A percentile compares a stretch with the other conserved stretches of the same genome.
These are phyloP conservation scores for Gymnocheta viridis DNA, from an alignment of 2,888 invertebrate species.

Conservation along the genomic window DNA sequence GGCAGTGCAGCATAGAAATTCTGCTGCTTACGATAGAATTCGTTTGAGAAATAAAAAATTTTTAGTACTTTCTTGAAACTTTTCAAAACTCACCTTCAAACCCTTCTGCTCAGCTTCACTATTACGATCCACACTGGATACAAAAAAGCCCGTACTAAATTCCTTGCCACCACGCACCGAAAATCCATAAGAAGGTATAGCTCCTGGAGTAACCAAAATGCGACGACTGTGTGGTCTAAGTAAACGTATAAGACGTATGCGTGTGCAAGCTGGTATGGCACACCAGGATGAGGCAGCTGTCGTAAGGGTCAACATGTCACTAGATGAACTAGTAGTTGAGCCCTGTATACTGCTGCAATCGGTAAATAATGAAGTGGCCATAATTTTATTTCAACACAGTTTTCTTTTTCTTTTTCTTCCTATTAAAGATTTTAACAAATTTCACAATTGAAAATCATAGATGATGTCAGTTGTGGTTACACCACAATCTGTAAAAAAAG, in stretches of 20 bases:
- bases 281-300: conserved; percentile 79
- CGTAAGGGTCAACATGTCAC: conserved; percentile 81
- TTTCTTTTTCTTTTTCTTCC: background rate
- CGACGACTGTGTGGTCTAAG: conserved; percentile 83
- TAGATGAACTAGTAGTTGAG: conserved; percentile 81
- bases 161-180: conserved; percentile 93
- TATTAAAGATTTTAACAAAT: background rate
- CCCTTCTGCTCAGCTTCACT: conserved; percentile 94
- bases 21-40: too few relatives aligned
- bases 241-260: conserved; percentile 85
- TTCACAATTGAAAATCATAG: conserved; percentile 1
- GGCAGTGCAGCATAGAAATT: too few relatives aligned
- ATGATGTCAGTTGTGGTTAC: conserved; percentile 7
- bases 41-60: too few relatives aligned
- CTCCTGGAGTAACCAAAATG: conserved; percentile 83
- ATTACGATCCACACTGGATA: conserved; percentile 92
- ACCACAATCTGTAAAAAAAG: conserved; percentile 31
- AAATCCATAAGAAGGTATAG: conserved; percentile 89
- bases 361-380: conserved; percentile 72
- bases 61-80: too few relatives aligned
- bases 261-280: conserved; percentile 81
- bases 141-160: conserved; percentile 95
- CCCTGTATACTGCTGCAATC: conserved; percentile 82
- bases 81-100: conserved; percentile 85
- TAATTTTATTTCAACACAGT: background rate